phyloP scores from a whole-genome alignment of 2,113 vertebrate species.

The Lampris incognitus region DNA sequence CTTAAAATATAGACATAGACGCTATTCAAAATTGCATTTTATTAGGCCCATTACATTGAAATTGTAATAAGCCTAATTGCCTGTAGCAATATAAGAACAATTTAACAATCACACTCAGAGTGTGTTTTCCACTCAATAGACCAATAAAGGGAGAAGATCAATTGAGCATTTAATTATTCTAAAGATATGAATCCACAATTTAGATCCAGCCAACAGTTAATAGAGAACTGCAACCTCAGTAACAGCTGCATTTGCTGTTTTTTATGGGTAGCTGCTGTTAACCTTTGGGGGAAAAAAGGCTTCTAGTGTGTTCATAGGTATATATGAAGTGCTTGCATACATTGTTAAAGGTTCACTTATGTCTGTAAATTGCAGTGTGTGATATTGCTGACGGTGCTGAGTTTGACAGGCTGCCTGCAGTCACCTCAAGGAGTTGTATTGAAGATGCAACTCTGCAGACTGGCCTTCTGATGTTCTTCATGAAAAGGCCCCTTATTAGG shows the following conservation, averaged over 20 bases:
- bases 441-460: constrained; percentile 40
- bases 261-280: constrained; percentile 23
- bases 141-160: constrained; percentile 58
- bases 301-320: constrained; percentile 11
- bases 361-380: constrained; percentile 21
- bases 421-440: constrained; percentile 59
- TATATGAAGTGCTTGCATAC: constrained; percentile 19
- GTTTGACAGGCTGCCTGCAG: constrained; percentile 45
- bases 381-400: constrained; percentile 53
- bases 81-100: constrained; percentile 42
- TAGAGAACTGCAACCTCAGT: constrained; percentile 11
- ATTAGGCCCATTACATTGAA: constrained; percentile 49
- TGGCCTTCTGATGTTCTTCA: constrained; percentile 55
- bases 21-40: constrained; percentile 53
- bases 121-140: constrained; percentile 51
- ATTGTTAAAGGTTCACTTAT: constrained; percentile 26
- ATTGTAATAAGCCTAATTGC: constrained; percentile 65
- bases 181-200: constrained; percentile 65
- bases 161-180: constrained; percentile 69
- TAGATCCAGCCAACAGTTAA: constrained; percentile 45
- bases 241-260: constrained; percentile 23
- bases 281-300: neutral
- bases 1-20: constrained; percentile 44
- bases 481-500: constrained; percentile 57
- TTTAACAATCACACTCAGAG: constrained; percentile 53